These are phyloP conservation scores for Drosophila setifemur DNA, from an alignment of 1,140 invertebrate genomes.

Conservation along the genomic window DNA sequence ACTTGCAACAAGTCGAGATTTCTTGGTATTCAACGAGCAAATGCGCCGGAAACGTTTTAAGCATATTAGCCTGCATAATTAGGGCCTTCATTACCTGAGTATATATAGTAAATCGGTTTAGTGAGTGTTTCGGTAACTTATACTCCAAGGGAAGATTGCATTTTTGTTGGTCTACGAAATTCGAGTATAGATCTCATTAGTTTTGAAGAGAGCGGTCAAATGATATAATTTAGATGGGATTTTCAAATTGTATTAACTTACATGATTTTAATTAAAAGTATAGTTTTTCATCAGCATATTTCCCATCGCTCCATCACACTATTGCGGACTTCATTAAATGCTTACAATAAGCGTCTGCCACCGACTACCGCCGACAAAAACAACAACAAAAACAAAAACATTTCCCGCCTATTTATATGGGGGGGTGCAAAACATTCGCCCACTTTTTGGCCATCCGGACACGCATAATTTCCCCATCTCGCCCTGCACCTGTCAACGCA, in stretches of 20 bases:
- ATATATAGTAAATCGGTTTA: too few species aligned
- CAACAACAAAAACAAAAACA: constrained; percentile 26
- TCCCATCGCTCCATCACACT: neutral
- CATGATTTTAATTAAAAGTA: too few species aligned
- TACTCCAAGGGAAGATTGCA: too few species aligned
- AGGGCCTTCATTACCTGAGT: neutral
- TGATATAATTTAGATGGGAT: too few species aligned
- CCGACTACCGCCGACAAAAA: neutral
- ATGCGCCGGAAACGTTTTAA: neutral
- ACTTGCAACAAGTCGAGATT: constrained; percentile 5
- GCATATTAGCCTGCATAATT: neutral
- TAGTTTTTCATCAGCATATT: too few species aligned
- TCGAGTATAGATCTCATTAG: too few species aligned
- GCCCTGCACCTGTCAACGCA: neutral
- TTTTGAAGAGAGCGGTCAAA: too few species aligned
- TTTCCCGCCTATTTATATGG: constrained; percentile 29
- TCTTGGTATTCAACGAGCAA: neutral
- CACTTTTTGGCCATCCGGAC: constrained; percentile 31
- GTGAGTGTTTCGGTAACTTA: too few species aligned
- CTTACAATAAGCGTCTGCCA: neutral
- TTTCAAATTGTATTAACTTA: too few species aligned
- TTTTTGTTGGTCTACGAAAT: too few species aligned
- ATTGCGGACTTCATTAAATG: neutral
- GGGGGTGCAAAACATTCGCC: constrained; percentile 29
- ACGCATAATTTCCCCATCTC: neutral